A percentile compares a stretch with the other conserved stretches of the same genome.
Evolutionary conservation across 35 echinoderm and acorn worm genomes (phyloP).

Genomic region (Lytechinus pictus): DNA sequence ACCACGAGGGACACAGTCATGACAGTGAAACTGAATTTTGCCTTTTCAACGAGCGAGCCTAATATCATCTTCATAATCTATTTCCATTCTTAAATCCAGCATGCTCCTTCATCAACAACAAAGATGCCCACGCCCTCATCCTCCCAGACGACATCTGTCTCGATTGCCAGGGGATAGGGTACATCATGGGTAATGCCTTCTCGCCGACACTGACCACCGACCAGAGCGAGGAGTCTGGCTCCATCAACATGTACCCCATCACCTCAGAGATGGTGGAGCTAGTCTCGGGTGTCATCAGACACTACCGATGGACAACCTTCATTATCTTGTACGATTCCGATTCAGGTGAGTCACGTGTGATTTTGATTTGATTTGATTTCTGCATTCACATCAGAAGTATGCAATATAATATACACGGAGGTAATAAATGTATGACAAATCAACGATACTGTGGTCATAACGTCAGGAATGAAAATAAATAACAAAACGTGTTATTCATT

Average conservation of each 20-base stretch:
- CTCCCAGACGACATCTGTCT: conserved; percentile 74
- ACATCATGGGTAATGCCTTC: conserved; percentile 70
- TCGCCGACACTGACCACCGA: conserved; percentile 63
- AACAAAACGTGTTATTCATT: no score
- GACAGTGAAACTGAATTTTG: no score
- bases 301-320: conserved; percentile 75
- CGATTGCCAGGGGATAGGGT: conserved; percentile 51
- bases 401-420: no score
- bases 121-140: conserved; percentile 60
- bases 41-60: background rate
- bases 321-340: conserved; percentile 67
- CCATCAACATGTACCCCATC: conserved; percentile 78
- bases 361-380: no score
- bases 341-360: conserved; percentile 39
- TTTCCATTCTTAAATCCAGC: background rate
- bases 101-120: conserved; percentile 55
- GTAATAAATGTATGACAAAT: no score
- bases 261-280: conserved; percentile 66
- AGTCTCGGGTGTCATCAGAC: conserved; percentile 60
- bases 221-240: conserved; percentile 56
- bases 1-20: no score
- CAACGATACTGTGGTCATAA: no score
- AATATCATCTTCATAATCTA: background rate
- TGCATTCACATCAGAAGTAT: no score
- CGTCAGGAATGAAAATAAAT: no score